Base-by-base conservation (phyloP, 1,140 invertebrate species). In the Dendrolimus punctatus region DNA sequence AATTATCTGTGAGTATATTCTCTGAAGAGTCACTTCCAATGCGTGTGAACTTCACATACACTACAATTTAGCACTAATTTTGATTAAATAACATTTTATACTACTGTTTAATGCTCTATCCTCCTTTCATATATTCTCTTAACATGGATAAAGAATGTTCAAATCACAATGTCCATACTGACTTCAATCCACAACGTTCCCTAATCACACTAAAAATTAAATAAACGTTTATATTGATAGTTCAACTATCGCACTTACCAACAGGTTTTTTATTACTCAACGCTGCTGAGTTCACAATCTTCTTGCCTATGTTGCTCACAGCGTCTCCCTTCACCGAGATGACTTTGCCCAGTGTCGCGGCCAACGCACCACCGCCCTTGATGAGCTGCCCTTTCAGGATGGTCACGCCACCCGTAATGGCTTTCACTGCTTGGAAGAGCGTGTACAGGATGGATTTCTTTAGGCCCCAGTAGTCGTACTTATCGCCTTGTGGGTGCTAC, bases 321-420 rank as follows among this genome's bases (percentile, higher is more conserved):
- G 90, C 91, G 49, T 95, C 93, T 7, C 94, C 94, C 60, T 92
- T 91, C 4, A 88, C 88, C 4, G 88, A 89, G 54, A 95, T 90
- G 36, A 94, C 82, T 74, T 92, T 93, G 9, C 94, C 94, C 58
- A 94, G 90, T 0, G 92, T 91, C 2, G 91, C 89, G 5, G 95
- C 88, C 6, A 95, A 73, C 45, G 93, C 92, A 10, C 94, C 94
- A 51, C 94, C 91, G 10, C 93, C 94, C 80, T 95, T 96, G 60
- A 95, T 92, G 5, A 96, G 76, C 72, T 95, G 93, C 4, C 95
- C 95, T 70, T 95, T 95, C 10, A 95, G 87, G 5, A 95, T 94
- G 4, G 95, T 91, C 3, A 95, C 92, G 38, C 94, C 93, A 9
- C 95, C 95, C 45, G 94, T 93, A 46, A 96, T 94, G 0, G 95